phyloP scores from a whole-genome alignment of 35 echinoderm and acorn worm species.

The Patiria miniata region DNA sequence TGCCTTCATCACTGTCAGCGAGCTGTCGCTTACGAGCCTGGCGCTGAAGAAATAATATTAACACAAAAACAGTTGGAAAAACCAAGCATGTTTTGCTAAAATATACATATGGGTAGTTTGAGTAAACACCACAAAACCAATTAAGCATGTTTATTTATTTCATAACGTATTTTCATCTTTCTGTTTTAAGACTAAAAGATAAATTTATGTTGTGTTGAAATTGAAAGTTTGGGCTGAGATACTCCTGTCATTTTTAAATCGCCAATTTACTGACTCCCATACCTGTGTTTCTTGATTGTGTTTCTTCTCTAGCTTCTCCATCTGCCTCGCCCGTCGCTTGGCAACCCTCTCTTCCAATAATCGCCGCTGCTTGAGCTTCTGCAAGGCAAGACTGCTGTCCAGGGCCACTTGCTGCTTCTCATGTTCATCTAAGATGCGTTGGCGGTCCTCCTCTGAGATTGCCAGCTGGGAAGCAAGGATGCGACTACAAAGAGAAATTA shows the following conservation, averaged over 20 bases:
- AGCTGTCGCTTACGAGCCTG: conserved; percentile 53
- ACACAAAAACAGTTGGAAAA: no score
- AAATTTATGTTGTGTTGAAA: no score
- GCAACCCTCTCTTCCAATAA: conserved; percentile 93
- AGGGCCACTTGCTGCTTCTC: conserved; percentile 80
- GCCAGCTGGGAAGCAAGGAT: conserved; percentile 87
- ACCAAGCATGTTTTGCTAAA: no score
- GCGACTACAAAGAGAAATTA: conserved; percentile 43
- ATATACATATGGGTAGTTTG: no score
- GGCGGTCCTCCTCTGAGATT: conserved; percentile 86
- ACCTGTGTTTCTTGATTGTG: conserved; percentile 75
- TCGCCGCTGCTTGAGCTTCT: conserved; percentile 80
- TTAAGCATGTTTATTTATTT: no score
- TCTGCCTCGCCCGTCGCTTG: conserved; percentile 52
- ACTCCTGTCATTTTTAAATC: no score
- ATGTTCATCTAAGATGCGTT: conserved; percentile 78
- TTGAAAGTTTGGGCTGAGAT: no score
- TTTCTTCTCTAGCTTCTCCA: conserved; percentile 83
- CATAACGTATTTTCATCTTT: no score
- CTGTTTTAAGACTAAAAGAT: no score
- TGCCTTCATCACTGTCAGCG: conserved; percentile 68
- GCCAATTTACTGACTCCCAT: neutral
- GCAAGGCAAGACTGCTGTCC: conserved; percentile 82
- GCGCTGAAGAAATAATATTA: conserved; percentile 52
- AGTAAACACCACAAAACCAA: no score